These are phyloP conservation scores for Griposia aprilina DNA, from an alignment of 2,888 invertebrate species.

Conservation along the genomic window DNA sequence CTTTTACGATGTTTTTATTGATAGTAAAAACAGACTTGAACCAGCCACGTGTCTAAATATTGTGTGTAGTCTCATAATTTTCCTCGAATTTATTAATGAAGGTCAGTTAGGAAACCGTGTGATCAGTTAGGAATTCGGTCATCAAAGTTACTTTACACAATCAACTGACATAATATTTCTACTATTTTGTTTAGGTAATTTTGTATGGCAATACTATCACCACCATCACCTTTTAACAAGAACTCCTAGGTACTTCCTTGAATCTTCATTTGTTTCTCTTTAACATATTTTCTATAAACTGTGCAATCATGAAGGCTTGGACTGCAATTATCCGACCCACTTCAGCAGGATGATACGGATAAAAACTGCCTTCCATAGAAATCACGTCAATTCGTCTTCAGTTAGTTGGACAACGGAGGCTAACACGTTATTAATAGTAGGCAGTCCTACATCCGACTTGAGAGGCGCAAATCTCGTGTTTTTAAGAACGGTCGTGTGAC, in stretches of 20 bases:
- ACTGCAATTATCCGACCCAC: not conserved
- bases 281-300: not conserved
- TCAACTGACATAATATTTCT: not conserved
- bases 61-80: not conserved
- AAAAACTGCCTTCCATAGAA: not conserved
- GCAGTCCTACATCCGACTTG: not conserved
- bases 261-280: not conserved
- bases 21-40: not conserved
- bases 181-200: not conserved
- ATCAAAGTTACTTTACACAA: not conserved
- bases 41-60: constrained; percentile 16
- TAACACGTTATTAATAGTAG: not conserved
- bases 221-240: not conserved
- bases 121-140: not conserved
- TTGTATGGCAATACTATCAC: not conserved
- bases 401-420: not conserved
- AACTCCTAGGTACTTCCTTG: not conserved
- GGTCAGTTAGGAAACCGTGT: not conserved
- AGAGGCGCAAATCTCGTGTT: not conserved
- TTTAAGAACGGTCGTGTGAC: not conserved
- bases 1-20: constrained; percentile 22
- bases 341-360: not conserved
- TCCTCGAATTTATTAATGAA: not conserved
- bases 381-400: not conserved
- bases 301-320: not conserved